Conservation (phyloP, 2,888 invertebrate genomes). For the Keiferia lycopersicella region DNA sequence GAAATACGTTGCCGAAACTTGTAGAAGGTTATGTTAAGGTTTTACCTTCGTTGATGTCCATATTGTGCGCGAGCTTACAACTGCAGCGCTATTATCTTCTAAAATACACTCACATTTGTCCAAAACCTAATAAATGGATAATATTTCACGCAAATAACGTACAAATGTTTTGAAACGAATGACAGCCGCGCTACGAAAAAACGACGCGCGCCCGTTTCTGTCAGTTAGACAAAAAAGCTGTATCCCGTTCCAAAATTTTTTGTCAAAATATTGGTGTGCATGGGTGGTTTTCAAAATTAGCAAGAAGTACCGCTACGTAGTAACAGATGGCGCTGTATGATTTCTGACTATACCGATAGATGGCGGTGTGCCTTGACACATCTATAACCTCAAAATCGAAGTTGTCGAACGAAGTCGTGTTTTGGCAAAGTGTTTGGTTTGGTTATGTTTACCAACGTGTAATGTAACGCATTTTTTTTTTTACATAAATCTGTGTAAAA, state of each 20-base stretch:
- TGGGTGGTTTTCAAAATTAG: too few relatives aligned
- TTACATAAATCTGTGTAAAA: neutral
- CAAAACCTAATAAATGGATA: neutral
- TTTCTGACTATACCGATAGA: neutral
- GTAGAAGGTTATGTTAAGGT: slow-evolving; percentile 41
- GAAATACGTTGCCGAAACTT: slow-evolving; percentile 37
- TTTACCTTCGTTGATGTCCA: slow-evolving; percentile 73
- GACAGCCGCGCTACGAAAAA: neutral
- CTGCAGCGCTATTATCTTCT: slow-evolving; percentile 8
- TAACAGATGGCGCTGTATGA: neutral
- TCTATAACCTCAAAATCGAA: slow-evolving; percentile 19
- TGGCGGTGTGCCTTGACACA: neutral
- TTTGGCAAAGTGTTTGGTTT: neutral
- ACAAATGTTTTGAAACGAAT: neutral
- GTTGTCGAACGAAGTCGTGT: neutral
- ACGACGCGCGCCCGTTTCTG: neutral
- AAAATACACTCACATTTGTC: slow-evolving; percentile 20
- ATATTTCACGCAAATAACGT: neutral
- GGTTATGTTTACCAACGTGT: slow-evolving; percentile 20
- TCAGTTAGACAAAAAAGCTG: too few relatives aligned
- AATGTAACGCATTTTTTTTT: neutral
- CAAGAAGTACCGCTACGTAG: too few relatives aligned
- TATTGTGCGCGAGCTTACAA: slow-evolving; percentile 35
- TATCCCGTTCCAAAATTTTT: too few relatives aligned
- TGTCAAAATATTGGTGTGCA: too few relatives aligned